A percentile compares a stretch with the other conserved stretches of the same genome.
phyloP scores from a whole-genome alignment of 2,797 vertebrate species.

The Semaprochilodus insignis region DNA sequence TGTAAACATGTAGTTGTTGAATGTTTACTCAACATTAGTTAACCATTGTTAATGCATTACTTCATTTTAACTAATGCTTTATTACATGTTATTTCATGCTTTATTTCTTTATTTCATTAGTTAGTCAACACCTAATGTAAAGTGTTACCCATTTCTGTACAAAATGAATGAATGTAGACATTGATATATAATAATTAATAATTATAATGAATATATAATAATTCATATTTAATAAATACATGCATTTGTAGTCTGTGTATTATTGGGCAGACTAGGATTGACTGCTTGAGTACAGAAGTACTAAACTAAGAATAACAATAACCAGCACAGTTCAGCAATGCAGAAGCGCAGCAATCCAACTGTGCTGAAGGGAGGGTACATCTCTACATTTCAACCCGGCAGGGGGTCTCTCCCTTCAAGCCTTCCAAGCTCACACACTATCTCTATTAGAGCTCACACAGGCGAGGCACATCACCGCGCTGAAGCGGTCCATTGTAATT shows the following conservation, averaged over 20 bases:
- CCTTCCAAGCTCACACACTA: slow-evolving; percentile 1
- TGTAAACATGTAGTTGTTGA: no score
- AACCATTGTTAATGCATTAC: no score
- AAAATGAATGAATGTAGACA: no score
- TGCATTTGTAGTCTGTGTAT: not conserved
- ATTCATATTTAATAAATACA: no score
- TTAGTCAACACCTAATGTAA: no score
- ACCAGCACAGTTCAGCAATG: slow-evolving; percentile 35
- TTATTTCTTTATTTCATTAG: no score
- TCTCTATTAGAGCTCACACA: slow-evolving; percentile 48
- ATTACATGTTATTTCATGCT: no score
- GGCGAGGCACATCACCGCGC: slow-evolving; percentile 41
- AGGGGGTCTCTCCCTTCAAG: slow-evolving; percentile 39
- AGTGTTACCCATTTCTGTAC: no score
- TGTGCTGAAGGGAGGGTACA: slow-evolving; percentile 21
- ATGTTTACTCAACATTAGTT: no score
- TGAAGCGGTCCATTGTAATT: slow-evolving; percentile 36
- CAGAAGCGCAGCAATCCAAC: slow-evolving; percentile 55
- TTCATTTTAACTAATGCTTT: no score
- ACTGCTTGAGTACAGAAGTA: not conserved
- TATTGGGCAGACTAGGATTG: not conserved
- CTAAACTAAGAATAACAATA: not conserved
- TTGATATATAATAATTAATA: no score
- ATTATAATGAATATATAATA: no score
- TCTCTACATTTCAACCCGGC: slow-evolving; percentile 23